Conservation (phyloP, 2,797 vertebrate genomes). For the Gadopsis marmoratus region DNA sequence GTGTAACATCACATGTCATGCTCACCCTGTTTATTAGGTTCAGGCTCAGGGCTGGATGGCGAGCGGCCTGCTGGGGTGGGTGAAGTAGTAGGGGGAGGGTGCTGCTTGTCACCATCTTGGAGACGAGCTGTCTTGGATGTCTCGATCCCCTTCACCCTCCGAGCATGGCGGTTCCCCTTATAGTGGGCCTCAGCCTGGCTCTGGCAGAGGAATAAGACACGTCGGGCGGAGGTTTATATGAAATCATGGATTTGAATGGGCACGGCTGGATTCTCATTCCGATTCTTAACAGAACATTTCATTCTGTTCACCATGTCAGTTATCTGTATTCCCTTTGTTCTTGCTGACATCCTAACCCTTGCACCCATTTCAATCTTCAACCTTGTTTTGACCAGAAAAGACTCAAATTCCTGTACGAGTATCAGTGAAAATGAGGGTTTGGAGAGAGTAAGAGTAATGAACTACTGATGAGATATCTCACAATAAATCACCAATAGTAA, state of each 20-base stretch:
- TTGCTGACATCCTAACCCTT: not conserved
- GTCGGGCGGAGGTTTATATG: not conserved
- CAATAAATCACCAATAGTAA: not conserved
- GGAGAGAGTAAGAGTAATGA: not conserved
- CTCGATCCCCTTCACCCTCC: constrained; percentile 91
- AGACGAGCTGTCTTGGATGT: constrained; percentile 86
- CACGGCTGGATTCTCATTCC: not conserved
- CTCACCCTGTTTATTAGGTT: constrained; percentile 79
- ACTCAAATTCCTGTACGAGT: not conserved
- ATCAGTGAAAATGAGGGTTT: not conserved
- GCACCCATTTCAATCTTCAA: not conserved
- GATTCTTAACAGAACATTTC: not conserved
- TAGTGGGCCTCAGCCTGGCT: constrained; percentile 94
- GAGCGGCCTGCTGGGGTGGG: constrained; percentile 62
- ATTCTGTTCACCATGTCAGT: not conserved
- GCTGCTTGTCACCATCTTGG: constrained; percentile 85
- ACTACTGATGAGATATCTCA: not conserved
- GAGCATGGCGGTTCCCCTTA: constrained; percentile 92
- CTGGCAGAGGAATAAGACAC: constrained; percentile 70
- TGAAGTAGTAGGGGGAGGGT: constrained; percentile 61
- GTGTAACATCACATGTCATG: constrained; percentile 22
- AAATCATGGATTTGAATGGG: not conserved
- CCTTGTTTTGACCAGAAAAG: not conserved
- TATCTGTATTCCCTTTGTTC: not conserved
- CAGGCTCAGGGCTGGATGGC: constrained; percentile 70